Base-by-base conservation (phyloP, 2,113 vertebrate genomes). In the Cyanoramphus novaezelandiae region DNA sequence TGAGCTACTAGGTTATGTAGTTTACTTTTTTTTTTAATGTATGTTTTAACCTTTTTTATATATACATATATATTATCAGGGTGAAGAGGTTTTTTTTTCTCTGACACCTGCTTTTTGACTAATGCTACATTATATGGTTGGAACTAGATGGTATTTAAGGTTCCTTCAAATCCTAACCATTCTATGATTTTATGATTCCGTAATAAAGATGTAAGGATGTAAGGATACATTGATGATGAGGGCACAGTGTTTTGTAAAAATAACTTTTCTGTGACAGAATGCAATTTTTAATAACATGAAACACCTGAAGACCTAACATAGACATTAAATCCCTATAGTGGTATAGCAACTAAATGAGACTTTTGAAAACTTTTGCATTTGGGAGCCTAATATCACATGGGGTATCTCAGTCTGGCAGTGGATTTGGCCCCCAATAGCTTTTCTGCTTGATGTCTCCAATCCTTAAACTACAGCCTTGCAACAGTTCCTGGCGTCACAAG, bases 121-220 rank as follows among this genome's bases (percentile, higher is more conserved):
- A 47, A 27, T n/a, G 4, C 0, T 41, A 15, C 19, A 37, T 37
- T 74, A 16, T 28, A 15, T 59, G 33, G 9, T 35, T 59, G 21
- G 57, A 59, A 23, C 9, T 35, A 59, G 21, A 35, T 23, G 57
- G 33, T 14, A 35, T 59, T 59, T 35, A 59, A 59, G 57, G 6
- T 16, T 59, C 33, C 21, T 59, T 35, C 21, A 14, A 59, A 35
- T 35, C 57, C 21, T 59, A 59, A 24, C 33, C 6, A 59, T 24
- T 35, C 13, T 35, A 59, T 59, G 33, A 59, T 59, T 59, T 59
- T 23, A 59, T 35, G 13, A 59, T 59, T 59, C 33, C 24, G 23
- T 24, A 35, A 59, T 15, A 59, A 67, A 77, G 17, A 37, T 0
- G 1, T 43, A 50, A 39, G 4, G 17, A 37, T 0, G 1, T 43